phyloP scores from a whole-genome alignment of 1,140 invertebrate species.

The Formica selysi region DNA sequence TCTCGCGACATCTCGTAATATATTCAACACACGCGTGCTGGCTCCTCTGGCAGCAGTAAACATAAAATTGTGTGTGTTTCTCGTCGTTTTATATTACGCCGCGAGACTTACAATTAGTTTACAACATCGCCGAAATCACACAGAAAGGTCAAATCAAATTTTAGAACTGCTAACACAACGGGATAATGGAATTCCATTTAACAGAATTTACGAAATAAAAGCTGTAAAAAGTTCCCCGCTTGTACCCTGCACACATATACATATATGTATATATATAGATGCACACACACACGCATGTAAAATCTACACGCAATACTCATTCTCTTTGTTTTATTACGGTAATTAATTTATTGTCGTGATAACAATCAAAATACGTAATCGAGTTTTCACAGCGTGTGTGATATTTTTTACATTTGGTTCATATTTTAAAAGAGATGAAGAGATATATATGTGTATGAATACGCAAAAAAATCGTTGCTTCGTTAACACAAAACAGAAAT shows the following conservation, averaged over 20 bases:
- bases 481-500: neutral
- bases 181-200: conserved; percentile 37
- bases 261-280: neutral
- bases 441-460: neutral
- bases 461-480: neutral
- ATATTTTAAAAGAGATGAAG: conserved; percentile 20
- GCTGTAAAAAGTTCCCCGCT: conserved; percentile 21
- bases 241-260: neutral
- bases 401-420: neutral
- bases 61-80: conserved; percentile 1
- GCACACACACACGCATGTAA: neutral
- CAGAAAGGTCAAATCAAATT: conserved; percentile 39
- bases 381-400: neutral
- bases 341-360: conserved; percentile 47
- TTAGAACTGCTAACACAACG: conserved; percentile 22
- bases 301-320: neutral
- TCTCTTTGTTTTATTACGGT: conserved; percentile 48
- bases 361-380: conserved; percentile 25
- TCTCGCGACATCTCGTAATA: neutral
- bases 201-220: conserved; percentile 40
- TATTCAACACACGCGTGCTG: conserved; percentile 17
- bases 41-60: neutral
- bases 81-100: conserved; percentile 12
- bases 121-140: conserved; percentile 22
- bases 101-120: conserved; percentile 14